A percentile compares a stretch with the other conserved stretches of the same genome.
phyloP scores from a whole-genome alignment of 1,140 invertebrate species.

The Coptotermes formosanus region DNA sequence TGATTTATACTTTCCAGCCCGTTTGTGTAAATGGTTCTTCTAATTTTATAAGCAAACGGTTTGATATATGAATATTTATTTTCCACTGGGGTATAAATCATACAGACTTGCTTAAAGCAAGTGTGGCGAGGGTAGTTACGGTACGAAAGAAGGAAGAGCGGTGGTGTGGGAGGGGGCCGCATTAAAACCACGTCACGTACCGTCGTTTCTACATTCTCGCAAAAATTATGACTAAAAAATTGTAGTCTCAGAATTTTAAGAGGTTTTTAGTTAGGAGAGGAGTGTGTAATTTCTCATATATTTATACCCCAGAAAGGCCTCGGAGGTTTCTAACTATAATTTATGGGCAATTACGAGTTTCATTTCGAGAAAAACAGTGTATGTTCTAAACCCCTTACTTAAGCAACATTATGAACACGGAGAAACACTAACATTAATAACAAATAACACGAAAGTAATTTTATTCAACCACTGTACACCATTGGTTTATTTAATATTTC shows the following conservation, averaged over 20 bases:
- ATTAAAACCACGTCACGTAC: conserved; percentile 15
- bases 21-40: background rate
- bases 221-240: conserved; percentile 15
- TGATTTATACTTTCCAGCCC: conserved; percentile 1
- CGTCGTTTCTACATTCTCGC: background rate
- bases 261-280: background rate
- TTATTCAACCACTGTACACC: no score
- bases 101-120: background rate
- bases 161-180: background rate
- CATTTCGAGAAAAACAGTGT: background rate
- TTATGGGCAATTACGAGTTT: background rate
- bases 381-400: background rate
- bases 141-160: background rate
- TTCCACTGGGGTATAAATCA: background rate
- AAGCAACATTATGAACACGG: background rate
- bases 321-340: background rate
- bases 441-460: no score
- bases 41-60: conserved; percentile 10
- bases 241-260: background rate
- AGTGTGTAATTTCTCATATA: background rate
- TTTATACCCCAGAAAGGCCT: background rate
- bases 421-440: no score
- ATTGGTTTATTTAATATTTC: no score
- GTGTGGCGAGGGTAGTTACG: background rate
- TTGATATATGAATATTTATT: conserved; percentile 16